Percentiles rank a stretch among this genome's conserved stretches.
phyloP scores from a whole-genome alignment of 1,140 invertebrate genomes.

The Hypsibius dujardini region DNA sequence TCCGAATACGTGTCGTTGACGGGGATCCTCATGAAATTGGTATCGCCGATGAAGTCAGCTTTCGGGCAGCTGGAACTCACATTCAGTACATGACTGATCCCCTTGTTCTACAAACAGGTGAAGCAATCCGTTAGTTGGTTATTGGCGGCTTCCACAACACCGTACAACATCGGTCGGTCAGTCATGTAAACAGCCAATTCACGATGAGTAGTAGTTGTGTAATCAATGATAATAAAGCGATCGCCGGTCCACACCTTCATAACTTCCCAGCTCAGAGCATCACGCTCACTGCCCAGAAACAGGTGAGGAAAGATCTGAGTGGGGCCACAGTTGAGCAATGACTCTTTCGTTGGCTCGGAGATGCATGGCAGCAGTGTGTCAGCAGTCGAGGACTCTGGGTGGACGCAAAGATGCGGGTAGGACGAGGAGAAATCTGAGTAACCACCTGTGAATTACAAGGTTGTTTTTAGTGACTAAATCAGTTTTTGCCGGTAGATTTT shows the following conservation, averaged over 20 bases:
- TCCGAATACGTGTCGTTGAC: slow-evolving; percentile 45
- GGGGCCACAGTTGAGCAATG: slow-evolving; percentile 37
- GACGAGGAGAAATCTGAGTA: too few species aligned
- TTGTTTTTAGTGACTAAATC: too few species aligned
- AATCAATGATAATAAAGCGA: too few species aligned
- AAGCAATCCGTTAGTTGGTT: too few species aligned
- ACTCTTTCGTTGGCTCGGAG: slow-evolving; percentile 32
- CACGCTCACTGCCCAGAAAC: slow-evolving; percentile 44
- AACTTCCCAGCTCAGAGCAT: slow-evolving; percentile 39
- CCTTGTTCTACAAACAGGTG: slow-evolving; percentile 31
- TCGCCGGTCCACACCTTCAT: slow-evolving; percentile 34
- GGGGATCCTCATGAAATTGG: slow-evolving; percentile 44
- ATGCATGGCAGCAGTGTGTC: slow-evolving; percentile 22
- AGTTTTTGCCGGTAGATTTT: too few species aligned
- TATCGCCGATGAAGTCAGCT: slow-evolving; percentile 39
- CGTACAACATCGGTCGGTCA: slow-evolving; percentile 8
- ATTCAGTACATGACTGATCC: slow-evolving; percentile 43
- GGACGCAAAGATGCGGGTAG: too few species aligned
- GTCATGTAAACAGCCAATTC: too few species aligned
- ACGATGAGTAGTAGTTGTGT: too few species aligned
- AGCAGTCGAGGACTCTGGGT: too few species aligned
- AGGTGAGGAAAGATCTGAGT: slow-evolving; percentile 42
- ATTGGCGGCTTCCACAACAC: too few species aligned
- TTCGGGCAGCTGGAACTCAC: slow-evolving; percentile 42
- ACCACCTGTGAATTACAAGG: too few species aligned